These are phyloP conservation scores for Calcarius lapponicus DNA, from an alignment of 2,797 vertebrate genomes.

Conservation along the genomic window DNA sequence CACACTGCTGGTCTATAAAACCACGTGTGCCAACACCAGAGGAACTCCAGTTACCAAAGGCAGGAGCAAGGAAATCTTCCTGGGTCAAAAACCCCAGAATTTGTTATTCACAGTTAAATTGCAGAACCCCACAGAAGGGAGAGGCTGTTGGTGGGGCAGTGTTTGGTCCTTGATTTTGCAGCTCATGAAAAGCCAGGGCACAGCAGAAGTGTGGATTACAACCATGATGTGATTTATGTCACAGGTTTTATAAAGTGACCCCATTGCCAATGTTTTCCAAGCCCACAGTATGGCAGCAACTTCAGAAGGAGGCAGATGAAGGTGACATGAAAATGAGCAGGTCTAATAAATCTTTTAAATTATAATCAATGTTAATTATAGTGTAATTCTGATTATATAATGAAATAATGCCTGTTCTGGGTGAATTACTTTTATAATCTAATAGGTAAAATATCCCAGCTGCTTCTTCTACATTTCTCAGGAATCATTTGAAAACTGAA, in stretches of 20 bases:
- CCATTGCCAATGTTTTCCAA: not conserved
- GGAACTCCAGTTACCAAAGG: not conserved
- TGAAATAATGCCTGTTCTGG: not conserved
- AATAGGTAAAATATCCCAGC: not conserved
- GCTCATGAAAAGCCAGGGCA: conserved; percentile 24
- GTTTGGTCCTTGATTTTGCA: conserved; percentile 31
- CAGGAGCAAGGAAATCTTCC: not conserved
- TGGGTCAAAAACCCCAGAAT: not conserved
- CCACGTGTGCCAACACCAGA: not conserved
- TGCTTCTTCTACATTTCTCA: not conserved
- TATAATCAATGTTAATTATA: not conserved
- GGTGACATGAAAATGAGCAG: not conserved
- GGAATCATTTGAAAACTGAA: not conserved
- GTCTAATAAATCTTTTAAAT: not conserved
- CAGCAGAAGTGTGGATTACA: not conserved
- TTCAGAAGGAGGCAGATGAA: not conserved
- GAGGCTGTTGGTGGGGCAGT: not conserved
- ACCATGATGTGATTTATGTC: not conserved
- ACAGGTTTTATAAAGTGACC: not conserved
- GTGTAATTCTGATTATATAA: not conserved
- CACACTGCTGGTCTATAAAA: not conserved
- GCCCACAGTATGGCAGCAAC: not conserved
- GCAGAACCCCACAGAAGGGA: not conserved
- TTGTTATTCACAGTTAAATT: not conserved
- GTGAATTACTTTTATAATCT: not conserved